Evolutionary conservation across 2,888 invertebrate species (phyloP), one percentile per base, ranked within the genome.

Genomic region (Drosophila anomelani): DNA sequence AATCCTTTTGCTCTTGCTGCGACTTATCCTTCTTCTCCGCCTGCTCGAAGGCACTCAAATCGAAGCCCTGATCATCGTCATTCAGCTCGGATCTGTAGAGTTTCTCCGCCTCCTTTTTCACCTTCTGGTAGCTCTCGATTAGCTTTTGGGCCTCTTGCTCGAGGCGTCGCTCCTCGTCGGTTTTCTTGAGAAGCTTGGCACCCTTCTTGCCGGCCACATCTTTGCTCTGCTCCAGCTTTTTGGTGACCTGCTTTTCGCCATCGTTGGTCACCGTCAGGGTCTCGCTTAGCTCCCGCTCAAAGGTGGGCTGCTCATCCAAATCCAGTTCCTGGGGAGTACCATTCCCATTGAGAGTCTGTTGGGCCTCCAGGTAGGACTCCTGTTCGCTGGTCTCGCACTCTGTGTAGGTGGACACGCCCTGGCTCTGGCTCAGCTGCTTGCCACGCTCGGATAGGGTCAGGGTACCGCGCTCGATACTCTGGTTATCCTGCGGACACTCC

Each of bases 391-490:
- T 87, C 39, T 90, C 88, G 66, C 91, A 91, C 47, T 92, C 92
- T 32, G 85, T 85, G 53, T 90, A 80, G 46, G 73, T 80, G 56
- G 90, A 54, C 29, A 78, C 87, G 13, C 88, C 88, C 15, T 89
- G 85, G 32, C 81, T 81, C 3, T 78, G 80, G 61, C 78, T 78
- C 74, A 87, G 81, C 79, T 91, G 90, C 57, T 89, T 91, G 81
- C 92, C 92, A 85, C 90, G 88, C 87, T 92, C 92, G 85, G 92
- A 92, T 92, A 92, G 87, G 87, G 90, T 92, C 92, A 92, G 87
- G 90, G 88, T 92, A 92, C 92, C 92, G 80, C 84, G 81, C 69
- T 89, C 90, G 91, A 92, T 92, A 92, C 90, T 91, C 90, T 92
- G 92, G 86, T 81, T 91, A 91, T 92, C 92, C 81, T 86, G 90